phyloP scores from a whole-genome alignment of 1,140 invertebrate species.

The Scaptomyza pallida region DNA sequence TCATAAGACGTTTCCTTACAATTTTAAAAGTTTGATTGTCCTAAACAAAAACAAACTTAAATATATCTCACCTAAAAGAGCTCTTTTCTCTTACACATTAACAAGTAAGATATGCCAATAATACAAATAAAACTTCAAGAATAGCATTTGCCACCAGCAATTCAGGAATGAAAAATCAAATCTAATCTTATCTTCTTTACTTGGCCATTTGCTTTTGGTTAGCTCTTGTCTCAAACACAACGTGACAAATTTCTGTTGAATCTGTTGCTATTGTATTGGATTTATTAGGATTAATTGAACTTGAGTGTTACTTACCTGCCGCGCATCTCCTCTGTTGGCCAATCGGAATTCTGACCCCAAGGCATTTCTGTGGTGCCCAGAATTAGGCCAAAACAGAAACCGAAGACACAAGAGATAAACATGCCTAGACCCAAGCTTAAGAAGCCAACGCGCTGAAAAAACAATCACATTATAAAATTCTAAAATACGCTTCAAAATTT shows the following conservation, averaged over 20 bases:
- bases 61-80: not conserved
- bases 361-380: constrained; percentile 89
- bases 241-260: no score
- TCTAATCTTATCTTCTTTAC: not conserved
- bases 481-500: no score
- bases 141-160: no score
- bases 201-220: no score
- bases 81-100: not conserved
- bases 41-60: not conserved
- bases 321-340: constrained; percentile 93
- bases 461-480: constrained; percentile 31
- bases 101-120: not conserved
- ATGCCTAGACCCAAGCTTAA: constrained; percentile 89
- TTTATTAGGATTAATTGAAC: constrained; percentile 52
- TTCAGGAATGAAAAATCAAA: not conserved
- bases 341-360: constrained; percentile 89
- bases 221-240: no score
- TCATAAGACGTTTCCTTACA: no score
- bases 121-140: not conserved
- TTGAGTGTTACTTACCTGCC: constrained; percentile 85
- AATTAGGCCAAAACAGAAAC: constrained; percentile 91
- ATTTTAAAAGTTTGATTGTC: constrained; percentile 1
- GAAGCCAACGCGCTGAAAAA: constrained; percentile 87
- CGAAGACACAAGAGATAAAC: constrained; percentile 89
- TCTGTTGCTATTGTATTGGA: constrained; percentile 12